phyloP scores from a whole-genome alignment of 2,888 invertebrate species.

The Drymonia ruficornis region DNA sequence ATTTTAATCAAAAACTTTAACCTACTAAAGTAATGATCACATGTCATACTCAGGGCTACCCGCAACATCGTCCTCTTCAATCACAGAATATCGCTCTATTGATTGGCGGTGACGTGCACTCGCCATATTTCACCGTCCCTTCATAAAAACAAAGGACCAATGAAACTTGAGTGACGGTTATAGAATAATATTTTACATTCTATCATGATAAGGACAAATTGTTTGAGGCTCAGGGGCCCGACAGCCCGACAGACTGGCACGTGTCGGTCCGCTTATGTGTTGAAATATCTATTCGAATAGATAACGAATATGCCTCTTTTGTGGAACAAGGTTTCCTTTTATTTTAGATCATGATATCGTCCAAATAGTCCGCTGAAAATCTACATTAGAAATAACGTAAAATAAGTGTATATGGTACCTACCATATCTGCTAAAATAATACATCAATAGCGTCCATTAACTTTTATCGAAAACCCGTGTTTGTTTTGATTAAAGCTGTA shows the following conservation, averaged over 20 bases:
- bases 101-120: not conserved
- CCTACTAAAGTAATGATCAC: not conserved
- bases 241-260: not conserved
- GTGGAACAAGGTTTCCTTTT: too few species aligned
- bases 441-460: conserved; percentile 2
- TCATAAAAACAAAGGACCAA: not conserved
- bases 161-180: not conserved
- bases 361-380: too few species aligned
- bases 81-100: not conserved
- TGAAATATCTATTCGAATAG: too few species aligned
- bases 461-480: not conserved
- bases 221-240: not conserved
- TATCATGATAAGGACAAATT: not conserved
- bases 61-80: too few species aligned
- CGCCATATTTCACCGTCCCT: not conserved
- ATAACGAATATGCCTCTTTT: not conserved
- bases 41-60: not conserved
- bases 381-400: too few species aligned
- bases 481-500: conserved; percentile 4
- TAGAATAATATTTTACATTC: not conserved
- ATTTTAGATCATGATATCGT: too few species aligned
- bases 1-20: too few species aligned
- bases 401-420: too few species aligned
- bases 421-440: too few species aligned
- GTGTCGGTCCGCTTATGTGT: too few species aligned